Evolutionary conservation across 2,113 vertebrate genomes (phyloP).

Genomic region (Xyrauchen texanus): DNA sequence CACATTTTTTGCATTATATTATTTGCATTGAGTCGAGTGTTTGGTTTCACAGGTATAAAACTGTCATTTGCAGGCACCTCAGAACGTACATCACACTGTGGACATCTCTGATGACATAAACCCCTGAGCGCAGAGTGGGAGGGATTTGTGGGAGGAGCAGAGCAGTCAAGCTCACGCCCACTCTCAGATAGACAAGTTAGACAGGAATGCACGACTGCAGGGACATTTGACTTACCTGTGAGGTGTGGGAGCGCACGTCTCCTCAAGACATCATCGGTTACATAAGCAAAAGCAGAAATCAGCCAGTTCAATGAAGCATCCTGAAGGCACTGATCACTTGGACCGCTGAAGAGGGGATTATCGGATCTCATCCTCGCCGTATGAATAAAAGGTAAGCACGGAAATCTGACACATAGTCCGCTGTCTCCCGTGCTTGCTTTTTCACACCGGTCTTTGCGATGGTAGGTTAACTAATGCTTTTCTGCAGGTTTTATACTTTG

Average conservation of each 20-base stretch:
- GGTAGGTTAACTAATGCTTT: neutral
- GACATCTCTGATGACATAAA: neutral
- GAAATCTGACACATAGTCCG: too few species aligned
- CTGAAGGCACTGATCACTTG: neutral
- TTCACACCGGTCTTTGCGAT: neutral
- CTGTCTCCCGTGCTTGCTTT: too few species aligned
- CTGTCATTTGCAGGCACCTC: too few species aligned
- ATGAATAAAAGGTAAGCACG: slow-evolving; percentile 5
- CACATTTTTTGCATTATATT: too few species aligned
- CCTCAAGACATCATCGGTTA: neutral
- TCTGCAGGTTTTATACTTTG: neutral
- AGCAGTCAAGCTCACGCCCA: slow-evolving; percentile 16
- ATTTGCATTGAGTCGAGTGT: too few species aligned
- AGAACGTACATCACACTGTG: neutral
- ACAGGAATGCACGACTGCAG: slow-evolving; percentile 10
- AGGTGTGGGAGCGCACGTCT: neutral
- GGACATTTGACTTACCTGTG: slow-evolving; percentile 25
- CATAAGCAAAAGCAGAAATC: slow-evolving; percentile 13
- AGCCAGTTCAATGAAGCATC: slow-evolving; percentile 4
- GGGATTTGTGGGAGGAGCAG: neutral
- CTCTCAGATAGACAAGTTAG: slow-evolving; percentile 14
- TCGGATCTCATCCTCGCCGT: neutral
- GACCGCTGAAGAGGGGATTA: neutral
- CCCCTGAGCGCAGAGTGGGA: neutral
- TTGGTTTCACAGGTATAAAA: too few species aligned